These are phyloP conservation scores for Drosophila flavopinicola DNA, from an alignment of 2,888 invertebrate genomes.

Conservation along the genomic window DNA sequence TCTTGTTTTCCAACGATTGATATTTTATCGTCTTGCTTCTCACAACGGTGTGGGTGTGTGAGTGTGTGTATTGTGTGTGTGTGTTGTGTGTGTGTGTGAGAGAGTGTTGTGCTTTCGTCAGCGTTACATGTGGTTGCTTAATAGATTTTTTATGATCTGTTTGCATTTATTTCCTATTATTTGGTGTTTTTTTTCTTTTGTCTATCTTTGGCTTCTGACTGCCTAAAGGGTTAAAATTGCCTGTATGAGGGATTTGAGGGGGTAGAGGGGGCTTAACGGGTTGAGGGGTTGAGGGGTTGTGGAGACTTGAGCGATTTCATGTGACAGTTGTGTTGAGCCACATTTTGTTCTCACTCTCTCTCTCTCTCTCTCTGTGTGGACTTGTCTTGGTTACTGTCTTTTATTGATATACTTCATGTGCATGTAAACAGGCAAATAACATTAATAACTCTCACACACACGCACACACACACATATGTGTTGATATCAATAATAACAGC, in stretches of 20 bases:
- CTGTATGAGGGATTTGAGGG: no score
- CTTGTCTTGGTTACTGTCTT: conserved; percentile 6
- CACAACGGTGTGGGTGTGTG: conserved; percentile 21
- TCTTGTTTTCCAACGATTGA: conserved; percentile 80
- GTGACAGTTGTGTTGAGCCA: conserved; percentile 19
- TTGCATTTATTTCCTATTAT: conserved; percentile 57
- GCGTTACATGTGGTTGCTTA: conserved; percentile 74
- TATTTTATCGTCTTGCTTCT: conserved; percentile 73
- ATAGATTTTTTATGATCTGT: conserved; percentile 80
- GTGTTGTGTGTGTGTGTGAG: conserved; percentile 10
- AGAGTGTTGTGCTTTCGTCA: conserved; percentile 46
- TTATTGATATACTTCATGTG: conserved; percentile 59
- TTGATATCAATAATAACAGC: conserved; percentile 68
- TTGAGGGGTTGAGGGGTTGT: neutral
- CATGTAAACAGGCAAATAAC: conserved; percentile 73
- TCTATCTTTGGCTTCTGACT: conserved; percentile 7
- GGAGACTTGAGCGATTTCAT: neutral
- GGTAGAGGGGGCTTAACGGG: no score
- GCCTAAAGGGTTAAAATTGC: conserved; percentile 57
- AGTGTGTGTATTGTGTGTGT: conserved; percentile 21
- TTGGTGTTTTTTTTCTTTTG: conserved; percentile 15
- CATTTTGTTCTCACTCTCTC: neutral
- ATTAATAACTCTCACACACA: conserved; percentile 54
- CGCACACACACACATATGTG: conserved; percentile 49
- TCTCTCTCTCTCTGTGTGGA: conserved; percentile 4